Evolutionary conservation across 2,113 vertebrate species (phyloP), one percentile per base, ranked within the genome.

Genomic region (Caranx ignobilis): DNA sequence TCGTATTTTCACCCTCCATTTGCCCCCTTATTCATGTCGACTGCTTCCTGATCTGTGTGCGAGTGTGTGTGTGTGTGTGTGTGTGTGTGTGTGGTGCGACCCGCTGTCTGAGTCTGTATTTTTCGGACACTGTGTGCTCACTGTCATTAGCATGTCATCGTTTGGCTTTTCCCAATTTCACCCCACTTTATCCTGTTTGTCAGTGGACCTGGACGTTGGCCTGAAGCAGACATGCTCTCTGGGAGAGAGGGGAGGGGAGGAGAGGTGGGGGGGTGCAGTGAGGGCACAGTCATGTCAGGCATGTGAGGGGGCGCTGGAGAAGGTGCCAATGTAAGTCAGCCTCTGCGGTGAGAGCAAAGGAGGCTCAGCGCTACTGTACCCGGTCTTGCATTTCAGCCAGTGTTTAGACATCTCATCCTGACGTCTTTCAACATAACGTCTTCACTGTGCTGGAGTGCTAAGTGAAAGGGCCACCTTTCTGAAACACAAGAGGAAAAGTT

Each of bases 291-390:
- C 84, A 84, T 80, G 81, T 81, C 80, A 89, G 78, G 80, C 90
- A 89, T 91, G 83, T 87, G 77, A 90, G 88, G 72, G 79, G 89
- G 88, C 1, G 57, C 70, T 81, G 78, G 71, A 77, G 74, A 87
- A 77, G 88, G 85, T 91, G 85, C 88, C 89, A 89, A 45, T 79
- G 74, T 80, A 75, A 84, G 82, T 89, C 87, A 84, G 74, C 69
- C 34, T 8, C 84, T 79, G 85, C 63, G 34, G 71, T 74, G 74
- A 83, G 84, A 83, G 84, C 83, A 82, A 65, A 63, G 41, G 61
- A 72, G 65, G 50, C 80, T 85, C 61, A 6, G 64, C 18, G 13
- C 50, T 32, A 54, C 82, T 79, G 21, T n/a, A 62, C 71, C 41
- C 72, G 67, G 48, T 37, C 41, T 7, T 85, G 82, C 70, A 19